These are phyloP conservation scores for Crenuchus spilurus DNA, from an alignment of 2,797 vertebrate genomes.

Conservation along the genomic window DNA sequence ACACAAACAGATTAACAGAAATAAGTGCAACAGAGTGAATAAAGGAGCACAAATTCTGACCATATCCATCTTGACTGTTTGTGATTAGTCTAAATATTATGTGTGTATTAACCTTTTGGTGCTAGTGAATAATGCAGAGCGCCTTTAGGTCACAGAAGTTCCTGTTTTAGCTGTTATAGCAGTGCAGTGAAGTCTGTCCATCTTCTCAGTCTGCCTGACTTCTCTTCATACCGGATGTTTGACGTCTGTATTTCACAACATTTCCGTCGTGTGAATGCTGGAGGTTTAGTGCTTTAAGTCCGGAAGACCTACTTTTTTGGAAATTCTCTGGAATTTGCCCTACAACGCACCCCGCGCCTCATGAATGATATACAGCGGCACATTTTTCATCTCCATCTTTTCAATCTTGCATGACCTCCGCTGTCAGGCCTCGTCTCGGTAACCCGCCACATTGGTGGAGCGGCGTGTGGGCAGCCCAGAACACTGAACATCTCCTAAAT, in stretches of 20 bases:
- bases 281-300: slow-evolving; percentile 15
- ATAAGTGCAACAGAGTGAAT: too few species aligned
- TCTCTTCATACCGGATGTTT: neutral
- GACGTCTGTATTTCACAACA: neutral
- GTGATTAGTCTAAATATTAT: too few species aligned
- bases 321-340: slow-evolving; percentile 15
- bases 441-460: slow-evolving; percentile 27
- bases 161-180: neutral
- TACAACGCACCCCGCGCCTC: slow-evolving; percentile 16
- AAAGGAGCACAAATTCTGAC: too few species aligned
- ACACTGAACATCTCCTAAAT: slow-evolving; percentile 65
- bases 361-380: slow-evolving; percentile 36
- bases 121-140: too few species aligned
- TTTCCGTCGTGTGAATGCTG: slow-evolving; percentile 3
- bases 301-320: slow-evolving; percentile 17
- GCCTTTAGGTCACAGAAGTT: too few species aligned
- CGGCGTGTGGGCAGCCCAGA: slow-evolving; percentile 28
- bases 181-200: neutral
- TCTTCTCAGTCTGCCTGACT: too few species aligned
- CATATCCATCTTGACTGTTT: too few species aligned
- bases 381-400: slow-evolving; percentile 45
- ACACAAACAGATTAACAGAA: too few species aligned
- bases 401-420: slow-evolving; percentile 53
- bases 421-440: slow-evolving; percentile 39
- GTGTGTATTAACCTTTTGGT: too few species aligned